Evolutionary conservation across 2,113 vertebrate species (phyloP).

Genomic region (Scomber japonicus): DNA sequence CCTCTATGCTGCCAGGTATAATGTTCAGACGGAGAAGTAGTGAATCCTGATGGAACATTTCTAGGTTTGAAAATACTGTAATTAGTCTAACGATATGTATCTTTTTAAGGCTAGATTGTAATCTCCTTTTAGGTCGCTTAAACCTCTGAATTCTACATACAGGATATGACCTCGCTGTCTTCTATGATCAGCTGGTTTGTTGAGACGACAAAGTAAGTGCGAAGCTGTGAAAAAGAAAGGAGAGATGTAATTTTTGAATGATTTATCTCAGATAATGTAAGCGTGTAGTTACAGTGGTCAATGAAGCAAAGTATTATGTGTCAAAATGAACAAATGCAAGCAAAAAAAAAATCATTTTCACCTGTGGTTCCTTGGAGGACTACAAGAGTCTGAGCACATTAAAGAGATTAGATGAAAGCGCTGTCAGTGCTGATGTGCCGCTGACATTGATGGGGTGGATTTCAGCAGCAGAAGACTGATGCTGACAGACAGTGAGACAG

Average conservation of each 20-base stretch:
- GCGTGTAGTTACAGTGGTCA: conserved; percentile 37
- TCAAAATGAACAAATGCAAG: conserved; percentile 66
- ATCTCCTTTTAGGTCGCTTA: not conserved
- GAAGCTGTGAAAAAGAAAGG: not conserved
- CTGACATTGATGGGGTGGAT: conserved; percentile 68
- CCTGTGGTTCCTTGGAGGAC: conserved; percentile 36
- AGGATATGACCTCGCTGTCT: conserved; percentile 4
- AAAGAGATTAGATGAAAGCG: conserved; percentile 78
- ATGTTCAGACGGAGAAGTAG: not conserved
- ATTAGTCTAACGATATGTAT: not conserved
- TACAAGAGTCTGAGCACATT: conserved; percentile 63
- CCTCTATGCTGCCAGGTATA: not conserved
- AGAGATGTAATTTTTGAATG: conserved; percentile 17
- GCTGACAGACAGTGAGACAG: conserved; percentile 49
- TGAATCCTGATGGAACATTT: not conserved
- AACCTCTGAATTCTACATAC: not conserved
- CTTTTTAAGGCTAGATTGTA: not conserved
- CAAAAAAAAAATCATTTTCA: conserved; percentile 45
- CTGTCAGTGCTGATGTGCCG: conserved; percentile 64
- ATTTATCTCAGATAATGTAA: conserved; percentile 46
- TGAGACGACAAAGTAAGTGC: not conserved
- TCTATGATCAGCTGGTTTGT: not conserved
- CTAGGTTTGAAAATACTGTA: not conserved
- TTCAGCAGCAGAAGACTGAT: conserved; percentile 44
- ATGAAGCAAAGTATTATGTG: conserved; percentile 58